Base-by-base conservation (phyloP, 2,888 invertebrate species). In the Pterobdella sp. region DNA sequence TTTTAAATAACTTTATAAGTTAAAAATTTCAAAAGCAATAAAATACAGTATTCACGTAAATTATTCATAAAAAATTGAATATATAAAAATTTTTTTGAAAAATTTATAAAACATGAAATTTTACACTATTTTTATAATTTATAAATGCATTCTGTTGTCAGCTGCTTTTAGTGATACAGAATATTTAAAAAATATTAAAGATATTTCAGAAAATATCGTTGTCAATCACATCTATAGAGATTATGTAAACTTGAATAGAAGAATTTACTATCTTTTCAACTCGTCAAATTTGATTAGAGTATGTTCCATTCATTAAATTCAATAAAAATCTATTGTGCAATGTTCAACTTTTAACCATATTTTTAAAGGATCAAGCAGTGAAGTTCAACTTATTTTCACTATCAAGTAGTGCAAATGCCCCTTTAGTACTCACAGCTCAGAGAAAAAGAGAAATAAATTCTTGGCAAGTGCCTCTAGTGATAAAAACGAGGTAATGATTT, bases 321-420 rank as follows among this genome's bases (percentile, higher is more conserved):
- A 42, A 42, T 14, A 14, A 42, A 42, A 42, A 42, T 42, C 22
- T 42, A 22, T 42, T 42, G 49, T 22, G 22, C 49, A 42, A 42
- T 42, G 10, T 42, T 42, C 22, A 22, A 42, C 49, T 42, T 42
- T 22, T 42, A 14, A 56, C 60, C 60, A 14, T 3, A 7, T 26
- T 26, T 3, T 26, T 22, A 26, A 4, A 56, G 60, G 60, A 26
- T n/a, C 18, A 22, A 26, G 60, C 60, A 3, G n/a, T 56, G 14
- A 56, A 22, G 60, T 56, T 56, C 60, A 56, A 4, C 60, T 56
- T 56, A 22, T 56, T n/a, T n/a, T 56, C n/a, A 26, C n/a, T 56
- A 22, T 26, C 18, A n/a, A n/a, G 14, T 26, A 22, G 18, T 56
- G 18, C 18, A 4, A 26, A 56, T 26, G 60, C 18, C n/a, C 60